Base-by-base conservation (phyloP, 2,888 invertebrate genomes). In the Oligia fasciuncula region DNA sequence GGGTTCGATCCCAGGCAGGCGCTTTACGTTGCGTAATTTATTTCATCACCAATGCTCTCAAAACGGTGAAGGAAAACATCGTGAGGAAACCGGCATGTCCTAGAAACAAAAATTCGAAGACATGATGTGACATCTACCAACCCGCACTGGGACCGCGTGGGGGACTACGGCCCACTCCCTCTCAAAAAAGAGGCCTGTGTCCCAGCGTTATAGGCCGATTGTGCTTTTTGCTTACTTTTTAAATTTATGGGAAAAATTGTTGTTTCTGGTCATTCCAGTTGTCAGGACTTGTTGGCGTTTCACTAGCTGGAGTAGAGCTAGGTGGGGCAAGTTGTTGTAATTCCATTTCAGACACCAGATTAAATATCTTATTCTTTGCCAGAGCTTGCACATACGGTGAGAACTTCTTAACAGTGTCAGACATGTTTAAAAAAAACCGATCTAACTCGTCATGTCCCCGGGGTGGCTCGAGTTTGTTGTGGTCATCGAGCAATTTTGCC, bases 371-470 rank as follows among this genome's bases (percentile, higher is more conserved):
- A 46, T 79, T 79, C 23, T 77, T 77, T 0, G 54, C 54, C 54
- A 77, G 11, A 5, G 79, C 79, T 40, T 57, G 79, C 1, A 19
- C 8, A n/a, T 79, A 65, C 19, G 79, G 77, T 19, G 77, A 54
- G 19, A 79, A 77, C 54, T 79, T 77, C 35, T 77, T 77, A 40
- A 77, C 77, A 14, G 46, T 79, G 11, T 79, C 77, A 8, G 79
- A 51, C 11, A 77, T 54, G 19, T 43, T 54, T 14, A 79, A 17
- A 51, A 77, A 77, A 19, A 77, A 77, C 1, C 79, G 79, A 46
- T 77, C 79, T 46, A 77, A 17, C 0, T 77, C 77, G n/a, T 65
- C 66, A 35, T 54, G 35, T 6, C 19, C n/a, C 2, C 51, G 79
- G 2, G 51, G 14, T 13, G 43, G 17, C 0, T 35, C n/a, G 40